phyloP scores from a whole-genome alignment of 2,888 invertebrate genomes.

The Leucoma salicis region DNA sequence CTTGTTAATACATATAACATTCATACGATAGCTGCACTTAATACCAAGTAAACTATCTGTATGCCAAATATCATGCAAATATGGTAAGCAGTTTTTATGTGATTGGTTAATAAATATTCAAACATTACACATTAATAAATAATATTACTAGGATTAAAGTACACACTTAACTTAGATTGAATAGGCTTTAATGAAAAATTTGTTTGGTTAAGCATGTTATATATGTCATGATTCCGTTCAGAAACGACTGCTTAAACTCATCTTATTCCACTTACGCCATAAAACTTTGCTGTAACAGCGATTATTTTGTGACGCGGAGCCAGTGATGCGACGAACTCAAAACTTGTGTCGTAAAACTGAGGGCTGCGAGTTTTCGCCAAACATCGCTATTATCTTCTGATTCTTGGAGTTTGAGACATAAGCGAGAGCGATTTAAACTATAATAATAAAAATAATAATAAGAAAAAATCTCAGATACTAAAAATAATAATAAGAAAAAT shows the following conservation, averaged over 20 bases:
- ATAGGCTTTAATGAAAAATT: too few species aligned
- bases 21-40: too few species aligned
- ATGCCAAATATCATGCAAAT: too few species aligned
- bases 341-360: conserved; percentile 38
- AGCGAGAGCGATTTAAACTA: conserved; percentile 1
- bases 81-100: too few species aligned
- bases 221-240: conserved; percentile 5
- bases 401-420: conserved; percentile 5
- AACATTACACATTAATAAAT: too few species aligned
- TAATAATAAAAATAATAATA: not conserved
- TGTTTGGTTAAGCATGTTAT: too few species aligned
- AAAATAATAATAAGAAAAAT: too few species aligned
- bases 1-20: too few species aligned
- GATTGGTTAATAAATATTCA: too few species aligned
- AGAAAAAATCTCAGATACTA: not conserved
- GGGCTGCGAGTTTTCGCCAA: conserved; percentile 31
- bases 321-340: conserved; percentile 10
- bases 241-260: conserved; percentile 12
- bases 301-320: conserved; percentile 5
- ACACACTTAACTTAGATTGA: too few species aligned
- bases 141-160: too few species aligned
- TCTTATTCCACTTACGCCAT: conserved; percentile 3
- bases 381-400: conserved; percentile 28
- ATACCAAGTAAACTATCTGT: too few species aligned
- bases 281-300: conserved; percentile 5